Percentiles rank a stretch among this genome's conserved stretches.
Conservation (phyloP, 2,797 vertebrate genomes). For the Cichlasoma orientale region DNA sequence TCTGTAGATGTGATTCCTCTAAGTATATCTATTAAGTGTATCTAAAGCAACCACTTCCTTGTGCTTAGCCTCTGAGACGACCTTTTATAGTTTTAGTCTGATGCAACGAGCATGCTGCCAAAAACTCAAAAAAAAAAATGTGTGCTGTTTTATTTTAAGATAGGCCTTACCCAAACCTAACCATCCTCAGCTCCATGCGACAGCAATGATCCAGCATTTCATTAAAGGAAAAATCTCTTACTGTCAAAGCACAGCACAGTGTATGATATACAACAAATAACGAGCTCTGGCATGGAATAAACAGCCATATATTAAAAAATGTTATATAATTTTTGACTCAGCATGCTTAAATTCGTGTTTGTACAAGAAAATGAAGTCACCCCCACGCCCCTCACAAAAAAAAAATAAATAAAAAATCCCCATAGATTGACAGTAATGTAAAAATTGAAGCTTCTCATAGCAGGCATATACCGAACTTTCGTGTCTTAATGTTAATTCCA, state of each 20-base stretch:
- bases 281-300: slow-evolving; percentile 73
- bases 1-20: slow-evolving; percentile 61
- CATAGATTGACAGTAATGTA: slow-evolving; percentile 3
- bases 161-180: slow-evolving; percentile 39
- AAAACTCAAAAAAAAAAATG: slow-evolving; percentile 44
- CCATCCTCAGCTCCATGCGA: slow-evolving; percentile 16
- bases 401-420: not conserved
- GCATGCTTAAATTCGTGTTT: slow-evolving; percentile 57
- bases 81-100: slow-evolving; percentile 60
- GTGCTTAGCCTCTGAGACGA: slow-evolving; percentile 54
- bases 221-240: slow-evolving; percentile 14
- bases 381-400: not conserved
- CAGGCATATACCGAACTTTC: slow-evolving; percentile 18
- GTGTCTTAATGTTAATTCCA: slow-evolving; percentile 29
- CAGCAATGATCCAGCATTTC: slow-evolving; percentile 23
- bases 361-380: slow-evolving; percentile 34
- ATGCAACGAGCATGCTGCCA: slow-evolving; percentile 70
- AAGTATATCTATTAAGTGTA: slow-evolving; percentile 54
- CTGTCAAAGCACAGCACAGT: slow-evolving; percentile 37
- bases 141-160: slow-evolving; percentile 58
- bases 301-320: slow-evolving; percentile 73
- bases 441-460: slow-evolving; percentile 5
- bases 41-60: slow-evolving; percentile 48
- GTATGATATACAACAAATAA: slow-evolving; percentile 30
- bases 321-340: slow-evolving; percentile 43